A percentile compares a stretch with the other conserved stretches of the same genome.
Conservation (phyloP, 2,113 vertebrate genomes). For the Cichladusa arquata region DNA sequence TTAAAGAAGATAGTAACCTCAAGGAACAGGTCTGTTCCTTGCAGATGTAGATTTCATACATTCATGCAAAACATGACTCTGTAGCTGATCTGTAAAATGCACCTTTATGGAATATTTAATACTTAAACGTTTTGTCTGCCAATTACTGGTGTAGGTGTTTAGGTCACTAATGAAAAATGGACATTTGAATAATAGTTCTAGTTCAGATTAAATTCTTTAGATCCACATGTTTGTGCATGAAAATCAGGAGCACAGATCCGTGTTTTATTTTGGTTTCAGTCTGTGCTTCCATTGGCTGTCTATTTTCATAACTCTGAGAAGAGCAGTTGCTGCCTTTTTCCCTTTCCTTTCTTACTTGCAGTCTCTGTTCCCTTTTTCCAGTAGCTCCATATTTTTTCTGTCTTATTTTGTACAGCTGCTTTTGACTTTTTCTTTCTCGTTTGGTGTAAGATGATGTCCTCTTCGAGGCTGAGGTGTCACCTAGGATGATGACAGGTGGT, state of each 20-base stretch:
- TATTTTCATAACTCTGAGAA: slow-evolving; percentile 17
- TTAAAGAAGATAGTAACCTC: not conserved
- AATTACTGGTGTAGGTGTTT: not conserved
- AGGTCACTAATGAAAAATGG: not conserved
- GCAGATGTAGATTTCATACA: not conserved
- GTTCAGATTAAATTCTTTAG: not conserved
- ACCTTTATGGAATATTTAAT: not conserved
- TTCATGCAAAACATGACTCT: not conserved
- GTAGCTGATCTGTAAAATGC: not conserved
- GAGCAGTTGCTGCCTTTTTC: not conserved
- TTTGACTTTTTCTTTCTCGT: not conserved
- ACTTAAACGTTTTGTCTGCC: not conserved
- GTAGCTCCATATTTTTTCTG: not conserved
- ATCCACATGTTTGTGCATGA: not conserved
- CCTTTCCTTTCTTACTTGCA: not conserved
- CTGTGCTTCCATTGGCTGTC: not conserved
- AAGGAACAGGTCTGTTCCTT: not conserved
- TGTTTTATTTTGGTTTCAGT: slow-evolving; percentile 25
- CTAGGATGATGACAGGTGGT: not conserved
- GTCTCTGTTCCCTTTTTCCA: not conserved
- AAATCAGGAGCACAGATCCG: not conserved
- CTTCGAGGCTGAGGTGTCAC: not conserved
- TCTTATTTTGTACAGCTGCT: not conserved
- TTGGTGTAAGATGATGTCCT: not conserved
- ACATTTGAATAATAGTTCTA: not conserved